Evolutionary conservation across 92 coral and sea anemone species (phyloP).

Genomic region (Porites rus): DNA sequence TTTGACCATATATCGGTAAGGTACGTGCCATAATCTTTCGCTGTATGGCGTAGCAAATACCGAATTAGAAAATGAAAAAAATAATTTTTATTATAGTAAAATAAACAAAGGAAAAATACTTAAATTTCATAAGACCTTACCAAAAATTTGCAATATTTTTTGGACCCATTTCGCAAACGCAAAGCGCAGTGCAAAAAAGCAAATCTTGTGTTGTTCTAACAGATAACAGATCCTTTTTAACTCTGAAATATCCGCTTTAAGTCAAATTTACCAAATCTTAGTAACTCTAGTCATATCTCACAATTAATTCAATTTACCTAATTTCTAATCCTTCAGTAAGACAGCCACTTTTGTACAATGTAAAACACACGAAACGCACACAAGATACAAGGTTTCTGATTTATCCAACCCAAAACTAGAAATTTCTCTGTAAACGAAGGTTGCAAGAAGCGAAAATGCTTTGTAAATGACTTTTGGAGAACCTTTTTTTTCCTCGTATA

Average conservation of each 20-base stretch:
- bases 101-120: not conserved
- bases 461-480: too few species aligned
- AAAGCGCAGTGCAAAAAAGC: not conserved
- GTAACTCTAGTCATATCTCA: not conserved
- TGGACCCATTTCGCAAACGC: not conserved
- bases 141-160: not conserved
- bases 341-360: not conserved
- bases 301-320: not conserved
- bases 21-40: too few species aligned
- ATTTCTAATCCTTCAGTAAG: not conserved
- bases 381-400: not conserved
- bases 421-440: not conserved
- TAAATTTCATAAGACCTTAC: not conserved
- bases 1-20: too few species aligned
- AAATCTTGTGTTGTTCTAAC: not conserved
- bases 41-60: not conserved
- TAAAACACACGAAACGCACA: not conserved
- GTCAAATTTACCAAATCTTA: not conserved
- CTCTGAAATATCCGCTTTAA: not conserved
- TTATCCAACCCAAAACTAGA: not conserved
- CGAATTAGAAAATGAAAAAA: slow-evolving; percentile 1
- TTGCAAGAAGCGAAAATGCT: slow-evolving; percentile 26
- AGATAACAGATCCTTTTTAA: not conserved
- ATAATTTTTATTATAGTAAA: not conserved
- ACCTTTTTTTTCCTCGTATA: too few species aligned